These are phyloP conservation scores for Leuctra nigra DNA, from an alignment of 2,888 invertebrate genomes.

Conservation along the genomic window DNA sequence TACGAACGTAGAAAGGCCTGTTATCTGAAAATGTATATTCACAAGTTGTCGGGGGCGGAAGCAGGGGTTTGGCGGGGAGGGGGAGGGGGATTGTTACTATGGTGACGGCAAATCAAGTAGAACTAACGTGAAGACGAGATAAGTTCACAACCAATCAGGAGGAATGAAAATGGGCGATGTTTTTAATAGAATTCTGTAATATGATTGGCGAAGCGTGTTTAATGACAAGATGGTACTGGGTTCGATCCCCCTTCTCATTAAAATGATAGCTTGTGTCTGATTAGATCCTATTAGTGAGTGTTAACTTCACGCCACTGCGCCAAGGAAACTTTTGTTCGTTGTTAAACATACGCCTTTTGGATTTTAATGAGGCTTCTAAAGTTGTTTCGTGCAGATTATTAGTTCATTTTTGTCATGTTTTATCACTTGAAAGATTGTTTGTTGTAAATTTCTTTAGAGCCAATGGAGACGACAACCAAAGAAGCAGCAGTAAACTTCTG, in stretches of 20 bases:
- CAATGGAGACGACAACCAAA: too few relatives aligned
- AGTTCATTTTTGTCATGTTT: too few relatives aligned
- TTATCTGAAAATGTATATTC: constrained; percentile 11
- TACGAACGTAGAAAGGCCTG: background rate
- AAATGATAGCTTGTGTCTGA: constrained; percentile 18
- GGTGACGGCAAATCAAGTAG: constrained; percentile 30
- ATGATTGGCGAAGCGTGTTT: constrained; percentile 30
- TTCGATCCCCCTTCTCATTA: constrained; percentile 9
- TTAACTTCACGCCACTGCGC: background rate
- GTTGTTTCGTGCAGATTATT: too few relatives aligned
- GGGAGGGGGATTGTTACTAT: constrained; percentile 24
- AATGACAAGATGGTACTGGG: constrained; percentile 26
- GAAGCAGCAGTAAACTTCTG: too few relatives aligned
- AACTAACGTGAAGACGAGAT: constrained; percentile 29
- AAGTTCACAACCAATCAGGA: constrained; percentile 30
- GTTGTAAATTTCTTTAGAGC: too few relatives aligned
- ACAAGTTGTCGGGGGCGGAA: background rate
- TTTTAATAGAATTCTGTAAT: constrained; percentile 29
- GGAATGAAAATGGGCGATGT: constrained; percentile 27
- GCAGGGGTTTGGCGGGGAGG: background rate
- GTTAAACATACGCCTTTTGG: too few relatives aligned
- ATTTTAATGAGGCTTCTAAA: too few relatives aligned
- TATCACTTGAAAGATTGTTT: too few relatives aligned
- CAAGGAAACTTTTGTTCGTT: too few relatives aligned
- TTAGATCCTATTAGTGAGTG: background rate